phyloP scores from a whole-genome alignment of 1,140 invertebrate genomes.

The Cardiocondyla obscurior region DNA sequence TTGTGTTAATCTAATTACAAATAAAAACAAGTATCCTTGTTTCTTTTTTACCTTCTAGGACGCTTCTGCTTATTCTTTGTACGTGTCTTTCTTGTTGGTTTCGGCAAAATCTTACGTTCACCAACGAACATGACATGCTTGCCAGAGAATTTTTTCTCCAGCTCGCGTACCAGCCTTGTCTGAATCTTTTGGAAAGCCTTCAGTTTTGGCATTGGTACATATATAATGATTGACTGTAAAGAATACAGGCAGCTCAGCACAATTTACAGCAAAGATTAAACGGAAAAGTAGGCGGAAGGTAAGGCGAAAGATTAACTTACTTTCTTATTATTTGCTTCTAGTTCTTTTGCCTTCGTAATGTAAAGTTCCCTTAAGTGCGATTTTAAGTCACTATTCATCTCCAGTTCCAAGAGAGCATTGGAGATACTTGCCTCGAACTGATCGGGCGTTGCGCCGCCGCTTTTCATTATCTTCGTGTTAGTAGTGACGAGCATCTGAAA shows the following conservation, averaged over 20 bases:
- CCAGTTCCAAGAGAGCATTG: slow-evolving; percentile 97
- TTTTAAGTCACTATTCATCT: slow-evolving; percentile 98
- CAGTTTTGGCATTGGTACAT: slow-evolving; percentile 99
- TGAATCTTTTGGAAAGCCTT: slow-evolving; percentile 99
- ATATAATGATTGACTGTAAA: slow-evolving; percentile 97
- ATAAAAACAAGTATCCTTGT: slow-evolving; percentile 70
- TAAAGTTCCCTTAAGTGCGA: slow-evolving; percentile 97
- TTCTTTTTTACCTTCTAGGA: slow-evolving; percentile 89
- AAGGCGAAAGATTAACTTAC: slow-evolving; percentile 81
- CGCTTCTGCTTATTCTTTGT: slow-evolving; percentile 98
- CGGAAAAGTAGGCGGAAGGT: neutral
- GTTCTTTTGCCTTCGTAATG: slow-evolving; percentile 98
- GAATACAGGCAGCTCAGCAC: slow-evolving; percentile 14
- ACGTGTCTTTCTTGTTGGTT: slow-evolving; percentile 97
- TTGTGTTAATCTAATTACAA: neutral
- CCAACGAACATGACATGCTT: slow-evolving; percentile 99
- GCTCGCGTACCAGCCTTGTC: slow-evolving; percentile 96
- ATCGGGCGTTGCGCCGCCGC: slow-evolving; percentile 94
- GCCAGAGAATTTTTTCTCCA: slow-evolving; percentile 99
- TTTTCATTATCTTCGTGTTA: slow-evolving; percentile 95
- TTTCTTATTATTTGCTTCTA: slow-evolving; percentile 97
- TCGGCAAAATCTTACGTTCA: slow-evolving; percentile 98
- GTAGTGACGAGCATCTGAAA: slow-evolving; percentile 90
- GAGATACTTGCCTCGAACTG: slow-evolving; percentile 95
- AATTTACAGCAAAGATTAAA: neutral